Conservation (phyloP, 2,888 invertebrate species). For the Cryptus armator region DNA sequence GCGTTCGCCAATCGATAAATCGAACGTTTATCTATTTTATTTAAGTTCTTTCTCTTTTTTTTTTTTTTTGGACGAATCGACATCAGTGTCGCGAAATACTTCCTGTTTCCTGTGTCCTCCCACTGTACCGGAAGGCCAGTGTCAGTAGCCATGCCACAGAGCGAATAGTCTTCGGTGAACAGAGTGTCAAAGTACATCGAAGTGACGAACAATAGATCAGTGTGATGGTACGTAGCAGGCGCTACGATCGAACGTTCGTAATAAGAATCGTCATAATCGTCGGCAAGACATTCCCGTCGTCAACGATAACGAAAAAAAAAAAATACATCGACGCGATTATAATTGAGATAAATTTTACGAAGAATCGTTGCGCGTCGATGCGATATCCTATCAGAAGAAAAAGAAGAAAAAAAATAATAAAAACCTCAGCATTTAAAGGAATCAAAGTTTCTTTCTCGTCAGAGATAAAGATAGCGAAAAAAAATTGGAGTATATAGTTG, state of each 20-base stretch:
- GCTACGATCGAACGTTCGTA: slow-evolving; percentile 8
- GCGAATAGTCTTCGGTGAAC: slow-evolving; percentile 67
- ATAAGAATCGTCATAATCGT: slow-evolving; percentile 25
- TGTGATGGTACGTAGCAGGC: neutral
- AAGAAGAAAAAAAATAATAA: neutral
- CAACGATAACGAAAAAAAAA: slow-evolving; percentile 8
- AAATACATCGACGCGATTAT: slow-evolving; percentile 20
- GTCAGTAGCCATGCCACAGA: slow-evolving; percentile 59
- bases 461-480: slow-evolving; percentile 16
- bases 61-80: slow-evolving; percentile 23
- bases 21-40: slow-evolving; percentile 44
- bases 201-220: slow-evolving; percentile 7
- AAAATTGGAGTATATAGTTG: neutral
- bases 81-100: slow-evolving; percentile 52
- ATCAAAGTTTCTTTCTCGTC: slow-evolving; percentile 16
- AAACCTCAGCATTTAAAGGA: neutral
- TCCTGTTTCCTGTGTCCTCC: slow-evolving; percentile 73
- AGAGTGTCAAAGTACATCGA: slow-evolving; percentile 63
- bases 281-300: neutral
- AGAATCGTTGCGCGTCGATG: slow-evolving; percentile 24
- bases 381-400: slow-evolving; percentile 44
- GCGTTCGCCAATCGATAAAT: slow-evolving; percentile 60
- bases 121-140: slow-evolving; percentile 72
- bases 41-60: neutral
- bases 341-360: slow-evolving; percentile 54